These are phyloP conservation scores for Chrysochloris asiatica DNA, from an alignment of 2,113 vertebrate species.

Conservation along the genomic window DNA sequence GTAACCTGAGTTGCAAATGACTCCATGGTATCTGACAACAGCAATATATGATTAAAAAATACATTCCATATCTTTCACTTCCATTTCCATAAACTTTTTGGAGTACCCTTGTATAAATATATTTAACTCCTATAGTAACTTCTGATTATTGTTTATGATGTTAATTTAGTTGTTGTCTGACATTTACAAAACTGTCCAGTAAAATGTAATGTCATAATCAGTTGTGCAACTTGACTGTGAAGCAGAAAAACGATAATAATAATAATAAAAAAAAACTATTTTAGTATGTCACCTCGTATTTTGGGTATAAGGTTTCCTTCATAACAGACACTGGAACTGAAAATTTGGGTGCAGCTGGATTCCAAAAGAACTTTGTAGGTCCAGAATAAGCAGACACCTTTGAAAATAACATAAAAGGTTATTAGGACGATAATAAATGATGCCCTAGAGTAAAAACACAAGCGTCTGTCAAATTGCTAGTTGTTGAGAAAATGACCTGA, in stretches of 20 bases:
- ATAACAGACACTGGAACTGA: constrained; percentile 82
- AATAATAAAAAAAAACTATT: neutral
- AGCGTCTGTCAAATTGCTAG: neutral
- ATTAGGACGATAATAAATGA: constrained; percentile 41
- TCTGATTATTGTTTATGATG: neutral
- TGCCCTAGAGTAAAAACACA: neutral
- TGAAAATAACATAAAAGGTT: constrained; percentile 66
- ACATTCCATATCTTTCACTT: too few species aligned
- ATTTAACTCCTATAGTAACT: neutral
- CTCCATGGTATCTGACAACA: neutral
- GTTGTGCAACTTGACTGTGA: constrained; percentile 34
- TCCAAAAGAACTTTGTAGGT: constrained; percentile 85
- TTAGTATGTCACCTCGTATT: constrained; percentile 84
- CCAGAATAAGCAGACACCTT: constrained; percentile 82
- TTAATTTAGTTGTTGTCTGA: neutral
- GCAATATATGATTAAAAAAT: too few species aligned
- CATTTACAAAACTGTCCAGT: neutral
- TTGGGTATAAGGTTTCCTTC: constrained; percentile 84
- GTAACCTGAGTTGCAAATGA: neutral
- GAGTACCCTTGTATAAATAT: neutral
- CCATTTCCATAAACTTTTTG: too few species aligned
- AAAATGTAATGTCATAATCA: constrained; percentile 40
- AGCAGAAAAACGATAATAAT: too few species aligned
- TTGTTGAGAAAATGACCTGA: neutral
- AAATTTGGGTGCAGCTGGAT: constrained; percentile 85